phyloP scores from a whole-genome alignment of 2,797 vertebrate species.

The Galago senegalensis region DNA sequence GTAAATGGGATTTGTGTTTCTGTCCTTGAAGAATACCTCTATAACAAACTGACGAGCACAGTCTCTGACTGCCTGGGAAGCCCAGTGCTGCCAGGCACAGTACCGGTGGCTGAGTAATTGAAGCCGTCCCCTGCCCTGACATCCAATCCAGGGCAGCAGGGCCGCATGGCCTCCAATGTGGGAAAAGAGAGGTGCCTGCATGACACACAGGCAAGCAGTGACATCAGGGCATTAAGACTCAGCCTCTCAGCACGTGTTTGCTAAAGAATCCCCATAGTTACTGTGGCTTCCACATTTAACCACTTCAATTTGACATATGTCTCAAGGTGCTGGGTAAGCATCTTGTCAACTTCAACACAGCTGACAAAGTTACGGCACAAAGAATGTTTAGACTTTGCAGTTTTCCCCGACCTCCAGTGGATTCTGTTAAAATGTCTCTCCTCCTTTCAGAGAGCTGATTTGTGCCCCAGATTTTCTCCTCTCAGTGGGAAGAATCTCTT shows the following conservation, averaged over 20 bases:
- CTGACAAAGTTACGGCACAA: constrained; percentile 76
- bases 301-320: constrained; percentile 53
- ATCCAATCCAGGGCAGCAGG: not conserved
- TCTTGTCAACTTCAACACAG: constrained; percentile 77
- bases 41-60: not conserved
- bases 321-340: constrained; percentile 79
- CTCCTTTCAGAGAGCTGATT: constrained; percentile 81
- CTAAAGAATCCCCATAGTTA: not conserved
- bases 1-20: not conserved
- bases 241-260: not conserved
- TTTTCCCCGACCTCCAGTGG: constrained; percentile 79
- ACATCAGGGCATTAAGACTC: not conserved
- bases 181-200: not conserved
- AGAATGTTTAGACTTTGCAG: constrained; percentile 71
- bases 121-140: not conserved
- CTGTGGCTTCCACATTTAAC: constrained; percentile 42
- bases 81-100: not conserved
- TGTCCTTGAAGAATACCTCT: constrained; percentile 3
- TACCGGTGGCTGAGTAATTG: accelerated
- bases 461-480: constrained; percentile 46
- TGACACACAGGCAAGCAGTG: not conserved
- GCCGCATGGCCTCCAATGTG: accelerated
- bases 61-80: not conserved
- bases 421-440: constrained; percentile 76
- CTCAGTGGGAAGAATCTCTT: constrained; percentile 62